Base-by-base conservation (phyloP, 2,113 vertebrate genomes). In the Oriolus oriolus region DNA sequence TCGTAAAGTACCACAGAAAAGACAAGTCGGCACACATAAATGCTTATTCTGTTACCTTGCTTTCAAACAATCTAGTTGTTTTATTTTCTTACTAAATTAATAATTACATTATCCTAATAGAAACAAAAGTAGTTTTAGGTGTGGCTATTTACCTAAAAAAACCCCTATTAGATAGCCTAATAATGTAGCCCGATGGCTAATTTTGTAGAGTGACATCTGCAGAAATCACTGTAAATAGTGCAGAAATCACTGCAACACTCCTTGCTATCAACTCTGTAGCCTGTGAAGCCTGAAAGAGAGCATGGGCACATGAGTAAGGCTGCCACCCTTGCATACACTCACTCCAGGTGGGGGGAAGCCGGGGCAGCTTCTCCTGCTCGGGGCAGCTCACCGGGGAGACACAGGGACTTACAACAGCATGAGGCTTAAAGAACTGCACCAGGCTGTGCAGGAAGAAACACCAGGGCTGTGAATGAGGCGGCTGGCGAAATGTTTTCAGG, bases 341-440 rank as follows among this genome's bases (percentile, higher is more conserved):
- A 1, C 42, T 27, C 13, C 1, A 10, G 44, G 45, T 0, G 1
- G 7, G 16, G 21, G 45, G 37, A 52, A 85, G 60, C 37, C 11
- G 3, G 0, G 31, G n/a, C n/a, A n/a, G n/a, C n/a, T n/a, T 27
- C n/a, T 16, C 16, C 45, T 4, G 0, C 13, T 16, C 1, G 0
- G 27, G 14, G 19, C 3, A 0, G 28, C 77, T 64, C 85, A 52
- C n/a, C 44, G 13, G 4, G 61, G 63, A 49, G 7, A 77, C 49
- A 7, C 1, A 0, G 4, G 64, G 31, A 77, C 6, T 23, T 24
- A 6, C 33, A 39, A 6, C 13, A 23, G 53, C 28, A 5, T 0
- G 5, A 45, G 7, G 27, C 7, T 1, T 21, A 2, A 24, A 30
- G 42, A 39, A 3, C 20, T 8, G 61, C 50, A 22, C 41, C 27